These are phyloP conservation scores for Naso thynnoides DNA, from an alignment of 2,797 vertebrate species.

Conservation along the genomic window DNA sequence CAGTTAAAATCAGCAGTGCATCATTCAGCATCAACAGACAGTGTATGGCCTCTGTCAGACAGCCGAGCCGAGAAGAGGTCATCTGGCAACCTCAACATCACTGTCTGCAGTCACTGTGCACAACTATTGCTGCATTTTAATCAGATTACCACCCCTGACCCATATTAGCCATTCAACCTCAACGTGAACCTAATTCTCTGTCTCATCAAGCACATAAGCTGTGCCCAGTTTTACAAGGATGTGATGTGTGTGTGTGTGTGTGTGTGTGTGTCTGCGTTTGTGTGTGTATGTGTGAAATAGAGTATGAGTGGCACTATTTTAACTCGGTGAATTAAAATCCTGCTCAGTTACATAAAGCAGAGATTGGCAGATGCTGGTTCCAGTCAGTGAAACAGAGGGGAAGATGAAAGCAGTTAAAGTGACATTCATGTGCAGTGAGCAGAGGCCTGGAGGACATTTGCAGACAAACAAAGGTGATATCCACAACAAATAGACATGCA, in stretches of 20 bases:
- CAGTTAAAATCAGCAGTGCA: constrained; percentile 1
- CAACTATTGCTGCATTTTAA: constrained; percentile 56
- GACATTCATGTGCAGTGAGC: constrained; percentile 36
- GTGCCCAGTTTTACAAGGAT: constrained; percentile 31
- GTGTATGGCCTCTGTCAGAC: constrained; percentile 31
- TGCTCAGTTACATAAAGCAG: constrained; percentile 22
- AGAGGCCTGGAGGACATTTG: constrained; percentile 31
- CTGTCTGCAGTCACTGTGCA: constrained; percentile 40
- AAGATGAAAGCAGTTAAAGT: constrained; percentile 40
- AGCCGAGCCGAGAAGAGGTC: constrained; percentile 29
- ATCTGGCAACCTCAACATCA: constrained; percentile 22
- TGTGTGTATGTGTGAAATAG: neutral
- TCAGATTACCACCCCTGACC: constrained; percentile 70
- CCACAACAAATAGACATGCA: constrained; percentile 25
- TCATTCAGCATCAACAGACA: constrained; percentile 17
- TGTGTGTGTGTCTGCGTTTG: constrained; percentile 6
- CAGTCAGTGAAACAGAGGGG: constrained; percentile 38
- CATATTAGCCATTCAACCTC: constrained; percentile 67
- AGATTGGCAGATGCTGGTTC: constrained; percentile 54
- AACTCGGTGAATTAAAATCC: constrained; percentile 47
- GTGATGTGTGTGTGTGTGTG: neutral
- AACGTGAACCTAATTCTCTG: constrained; percentile 59
- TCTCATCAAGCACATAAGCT: constrained; percentile 62
- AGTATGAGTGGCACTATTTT: constrained; percentile 13
- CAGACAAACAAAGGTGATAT: constrained; percentile 36